phyloP scores from a whole-genome alignment of 1,140 invertebrate species.

The Drosophila tani region DNA sequence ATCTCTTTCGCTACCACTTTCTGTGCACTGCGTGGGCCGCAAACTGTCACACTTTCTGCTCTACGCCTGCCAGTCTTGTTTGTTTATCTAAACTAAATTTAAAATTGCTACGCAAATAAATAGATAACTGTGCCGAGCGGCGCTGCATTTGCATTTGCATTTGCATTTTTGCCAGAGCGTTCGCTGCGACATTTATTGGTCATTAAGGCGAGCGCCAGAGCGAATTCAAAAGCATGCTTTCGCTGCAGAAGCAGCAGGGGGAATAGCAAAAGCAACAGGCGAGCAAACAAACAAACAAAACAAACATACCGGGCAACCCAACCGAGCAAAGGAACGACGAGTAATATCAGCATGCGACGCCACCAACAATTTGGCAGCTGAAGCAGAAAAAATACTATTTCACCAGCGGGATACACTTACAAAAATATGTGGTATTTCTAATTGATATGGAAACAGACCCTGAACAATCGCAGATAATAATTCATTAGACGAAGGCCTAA shows the following conservation, averaged over 20 bases:
- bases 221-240: conserved; percentile 16
- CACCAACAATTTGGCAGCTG: conserved; percentile 36
- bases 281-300: conserved; percentile 24
- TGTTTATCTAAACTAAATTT: conserved; percentile 57
- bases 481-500: too few species aligned
- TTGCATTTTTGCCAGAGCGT: conserved; percentile 12
- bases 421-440: neutral
- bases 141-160: conserved; percentile 21
- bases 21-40: conserved; percentile 23
- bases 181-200: conserved; percentile 61
- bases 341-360: conserved; percentile 42
- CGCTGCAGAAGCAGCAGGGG: conserved; percentile 5
- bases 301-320: conserved; percentile 34
- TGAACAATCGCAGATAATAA: neutral
- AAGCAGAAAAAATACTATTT: conserved; percentile 12
- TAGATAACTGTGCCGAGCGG: conserved; percentile 41
- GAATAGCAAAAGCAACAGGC: conserved; percentile 14
- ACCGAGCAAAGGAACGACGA: conserved; percentile 4
- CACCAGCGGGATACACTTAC: conserved; percentile 7
- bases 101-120: conserved; percentile 48
- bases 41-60: conserved; percentile 40
- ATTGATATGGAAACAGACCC: neutral
- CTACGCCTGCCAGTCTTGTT: conserved; percentile 23
- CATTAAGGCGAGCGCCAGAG: conserved; percentile 66
- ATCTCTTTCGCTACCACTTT: conserved; percentile 23